Evolutionary conservation across 2,113 vertebrate genomes (phyloP), one percentile per base, ranked within the genome.

Genomic region (Acrocephalus kingi): DNA sequence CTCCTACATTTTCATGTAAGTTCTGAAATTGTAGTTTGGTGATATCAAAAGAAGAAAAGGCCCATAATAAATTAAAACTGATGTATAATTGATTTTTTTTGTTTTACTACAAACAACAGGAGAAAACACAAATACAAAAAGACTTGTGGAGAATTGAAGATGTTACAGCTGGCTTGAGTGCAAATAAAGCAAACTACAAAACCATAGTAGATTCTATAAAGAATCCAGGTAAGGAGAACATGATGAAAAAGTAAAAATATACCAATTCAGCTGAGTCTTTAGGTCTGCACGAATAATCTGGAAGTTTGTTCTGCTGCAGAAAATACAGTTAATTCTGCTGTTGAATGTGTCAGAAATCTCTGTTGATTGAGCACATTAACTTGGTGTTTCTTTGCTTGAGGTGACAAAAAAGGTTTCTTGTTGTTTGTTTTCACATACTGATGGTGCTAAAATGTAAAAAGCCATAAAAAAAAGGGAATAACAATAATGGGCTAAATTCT

Each of bases 141-240:
- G 99, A 99, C 95, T 98, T 99, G 84, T 99, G 99, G 99, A 98
- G 99, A 95, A 99, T 99, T 59, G 99, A 99, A 97, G 99, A 99
- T 75, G 99, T 99, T 59, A 98, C 98, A 52, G 98, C 99, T 93
- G 99, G 99, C 86, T 98, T 99, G 97, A 99, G 99, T 96, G 97
- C 98, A 92, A 99, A 98, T 97, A 99, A 99, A 98, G 97, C 98
- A 92, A 99, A 99, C 97, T 99, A 99, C 96, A 99, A 98, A 98
- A 98, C 99, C 96, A 99, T 99, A 64, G 98, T 99, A 87, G 99
- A 99, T 68, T 99, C 99, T 10, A 98, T 99, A 93, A 99, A 98
- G 95, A 99, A 99, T 97, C 99, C 99, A 95, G 99, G 99, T 99
- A 97, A 96, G 76, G 54, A 76, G 31, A 90, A 10, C 9, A 8